phyloP scores from a whole-genome alignment of 2,797 vertebrate genomes.

The Sardinella longiceps region DNA sequence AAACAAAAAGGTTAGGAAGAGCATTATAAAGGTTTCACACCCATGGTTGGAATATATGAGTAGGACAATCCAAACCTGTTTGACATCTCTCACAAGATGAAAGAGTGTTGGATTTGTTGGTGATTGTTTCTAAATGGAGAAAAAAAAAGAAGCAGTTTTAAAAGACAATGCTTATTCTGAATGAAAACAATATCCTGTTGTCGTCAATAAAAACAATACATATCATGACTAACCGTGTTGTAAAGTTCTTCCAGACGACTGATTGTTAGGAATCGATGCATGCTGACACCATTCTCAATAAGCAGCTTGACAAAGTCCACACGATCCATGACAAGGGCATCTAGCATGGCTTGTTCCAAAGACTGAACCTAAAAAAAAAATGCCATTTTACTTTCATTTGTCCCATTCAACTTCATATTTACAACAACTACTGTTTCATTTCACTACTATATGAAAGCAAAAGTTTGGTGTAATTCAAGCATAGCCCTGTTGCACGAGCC shows the following conservation, averaged over 20 bases:
- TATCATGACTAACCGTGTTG: constrained; percentile 83
- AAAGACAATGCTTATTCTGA: neutral
- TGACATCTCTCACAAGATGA: constrained; percentile 94
- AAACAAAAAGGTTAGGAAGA: neutral
- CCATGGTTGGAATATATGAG: neutral
- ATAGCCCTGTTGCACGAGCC: too few relatives aligned
- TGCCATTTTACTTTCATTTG: neutral
- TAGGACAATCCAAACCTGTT: constrained; percentile 80
- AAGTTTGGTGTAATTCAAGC: too few relatives aligned
- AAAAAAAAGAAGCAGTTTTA: constrained; percentile 17
- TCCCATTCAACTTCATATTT: neutral
- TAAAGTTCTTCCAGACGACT: constrained; percentile 95
- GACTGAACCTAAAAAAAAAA: constrained; percentile 85
- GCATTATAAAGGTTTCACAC: neutral
- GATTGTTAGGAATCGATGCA: constrained; percentile 98
- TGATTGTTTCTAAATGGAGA: constrained; percentile 86
- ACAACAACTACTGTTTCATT: neutral
- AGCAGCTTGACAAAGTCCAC: constrained; percentile 98
- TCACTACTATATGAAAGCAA: neutral
- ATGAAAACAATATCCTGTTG: neutral
- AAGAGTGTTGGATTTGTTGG: constrained; percentile 94
- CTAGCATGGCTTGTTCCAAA: constrained; percentile 97
- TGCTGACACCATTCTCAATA: constrained; percentile 98
- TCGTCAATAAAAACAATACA: neutral
- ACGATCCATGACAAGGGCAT: constrained; percentile 97